phyloP scores from a whole-genome alignment of 37 sponge, comb jelly and placozoan species.

The Theonella swinhoei region DNA sequence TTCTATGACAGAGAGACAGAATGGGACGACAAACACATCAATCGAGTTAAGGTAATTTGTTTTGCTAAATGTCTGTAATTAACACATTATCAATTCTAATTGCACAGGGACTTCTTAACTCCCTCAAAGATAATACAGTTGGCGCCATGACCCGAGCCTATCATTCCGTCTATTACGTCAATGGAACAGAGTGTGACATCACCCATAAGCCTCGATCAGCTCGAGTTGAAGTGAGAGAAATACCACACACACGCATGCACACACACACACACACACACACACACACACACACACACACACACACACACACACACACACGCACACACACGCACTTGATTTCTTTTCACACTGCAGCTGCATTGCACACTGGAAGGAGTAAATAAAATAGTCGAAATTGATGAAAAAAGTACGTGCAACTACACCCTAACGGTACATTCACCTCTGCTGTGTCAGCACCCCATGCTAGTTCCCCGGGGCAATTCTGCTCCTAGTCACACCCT shows the following conservation, averaged over 20 bases:
- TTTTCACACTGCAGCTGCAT: not conserved
- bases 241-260: not conserved
- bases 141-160: not conserved
- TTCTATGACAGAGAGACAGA: constrained; percentile 56
- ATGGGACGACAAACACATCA: constrained; percentile 43
- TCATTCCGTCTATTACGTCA: constrained; percentile 35
- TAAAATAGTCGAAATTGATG: constrained; percentile 34
- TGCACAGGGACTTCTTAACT: not conserved
- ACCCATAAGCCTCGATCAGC: constrained; percentile 40
- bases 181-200: constrained; percentile 64
- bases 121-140: not conserved
- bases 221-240: constrained; percentile 40
- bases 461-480: constrained; percentile 3
- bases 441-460: constrained; percentile 58
- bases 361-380: constrained; percentile 17
- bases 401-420: constrained; percentile 60
- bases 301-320: not conserved
- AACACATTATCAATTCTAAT: not conserved
- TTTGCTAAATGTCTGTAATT: not conserved
- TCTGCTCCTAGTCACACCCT: not conserved
- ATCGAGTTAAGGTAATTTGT: constrained; percentile 11
- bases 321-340: no score
- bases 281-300: constrained; percentile 1
- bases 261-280: not conserved
- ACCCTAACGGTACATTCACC: constrained; percentile 25